Evolutionary conservation across 2,888 invertebrate species (phyloP).

Genomic region (Melolontha melolontha): DNA sequence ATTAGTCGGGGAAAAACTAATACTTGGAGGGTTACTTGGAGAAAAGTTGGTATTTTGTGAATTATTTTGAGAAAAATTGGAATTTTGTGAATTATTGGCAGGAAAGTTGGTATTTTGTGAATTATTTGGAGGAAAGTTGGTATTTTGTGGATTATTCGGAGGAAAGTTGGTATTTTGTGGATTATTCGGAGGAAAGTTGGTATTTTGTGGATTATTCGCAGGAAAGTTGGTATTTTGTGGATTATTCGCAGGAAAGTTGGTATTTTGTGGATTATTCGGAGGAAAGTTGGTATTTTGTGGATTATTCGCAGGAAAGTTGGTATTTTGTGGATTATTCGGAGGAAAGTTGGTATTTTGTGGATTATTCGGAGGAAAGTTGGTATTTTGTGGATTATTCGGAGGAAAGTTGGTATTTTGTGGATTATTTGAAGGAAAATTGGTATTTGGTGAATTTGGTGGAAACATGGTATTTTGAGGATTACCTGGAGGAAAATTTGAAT

Average conservation of each 20-base stretch:
- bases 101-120: constrained; percentile 42
- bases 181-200: constrained; percentile 42
- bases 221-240: constrained; percentile 37
- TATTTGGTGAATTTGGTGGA: constrained; percentile 11
- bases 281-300: constrained; percentile 31
- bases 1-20: neutral
- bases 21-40: neutral
- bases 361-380: constrained; percentile 25
- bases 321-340: constrained; percentile 42
- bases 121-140: constrained; percentile 10
- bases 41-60: constrained; percentile 37
- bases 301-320: neutral
- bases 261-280: constrained; percentile 9
- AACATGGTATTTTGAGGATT: constrained; percentile 38
- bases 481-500: constrained; percentile 10
- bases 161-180: constrained; percentile 31
- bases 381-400: constrained; percentile 9
- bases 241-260: constrained; percentile 8
- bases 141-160: constrained; percentile 9
- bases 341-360: constrained; percentile 39
- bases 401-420: constrained; percentile 39
- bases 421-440: constrained; percentile 26
- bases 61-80: constrained; percentile 9
- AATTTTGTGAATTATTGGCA: constrained; percentile 8
- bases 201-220: no score